A percentile compares a stretch with the other conserved stretches of the same genome.
Evolutionary conservation across 2,888 invertebrate genomes (phyloP).

Genomic region (Protophormia terraenovae): DNA sequence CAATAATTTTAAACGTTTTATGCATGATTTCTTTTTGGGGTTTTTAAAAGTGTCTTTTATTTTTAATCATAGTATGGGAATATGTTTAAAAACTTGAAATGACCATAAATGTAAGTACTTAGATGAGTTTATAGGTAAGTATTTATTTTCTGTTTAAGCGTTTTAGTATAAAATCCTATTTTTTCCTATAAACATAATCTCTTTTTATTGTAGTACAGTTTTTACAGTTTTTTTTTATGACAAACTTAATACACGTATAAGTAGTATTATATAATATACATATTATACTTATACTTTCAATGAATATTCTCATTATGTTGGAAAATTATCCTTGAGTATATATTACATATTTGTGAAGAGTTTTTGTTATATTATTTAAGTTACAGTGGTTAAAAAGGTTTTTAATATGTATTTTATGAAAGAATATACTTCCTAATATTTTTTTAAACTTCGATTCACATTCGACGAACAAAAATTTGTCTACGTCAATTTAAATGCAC

Average conservation of each 20-base stretch:
- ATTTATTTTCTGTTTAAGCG: conserved; percentile 26
- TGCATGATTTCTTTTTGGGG: conserved; percentile 10
- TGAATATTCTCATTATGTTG: conserved; percentile 22
- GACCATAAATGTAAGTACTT: not conserved
- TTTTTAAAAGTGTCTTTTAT: not conserved
- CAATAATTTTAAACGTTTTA: conserved; percentile 52
- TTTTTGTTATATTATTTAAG: too few species aligned
- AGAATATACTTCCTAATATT: too few species aligned
- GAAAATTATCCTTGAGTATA: conserved; percentile 26
- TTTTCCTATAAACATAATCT: conserved; percentile 16
- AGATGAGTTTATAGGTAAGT: not conserved
- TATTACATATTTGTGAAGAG: not conserved
- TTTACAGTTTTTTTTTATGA: not conserved
- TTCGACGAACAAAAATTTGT: too few species aligned
- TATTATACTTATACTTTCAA: not conserved
- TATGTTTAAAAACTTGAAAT: not conserved
- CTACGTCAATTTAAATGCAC: too few species aligned
- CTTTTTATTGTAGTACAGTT: not conserved
- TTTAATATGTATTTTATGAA: too few species aligned
- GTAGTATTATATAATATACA: conserved; percentile 2
- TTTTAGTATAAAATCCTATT: conserved; percentile 61
- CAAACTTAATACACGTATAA: not conserved
- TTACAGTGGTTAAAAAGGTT: too few species aligned
- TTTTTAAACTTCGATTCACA: too few species aligned
- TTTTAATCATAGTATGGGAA: not conserved